Percentiles rank a stretch among this genome's conserved stretches.
Conservation (phyloP, 2,888 invertebrate genomes). For the Coelopa pilipes region DNA sequence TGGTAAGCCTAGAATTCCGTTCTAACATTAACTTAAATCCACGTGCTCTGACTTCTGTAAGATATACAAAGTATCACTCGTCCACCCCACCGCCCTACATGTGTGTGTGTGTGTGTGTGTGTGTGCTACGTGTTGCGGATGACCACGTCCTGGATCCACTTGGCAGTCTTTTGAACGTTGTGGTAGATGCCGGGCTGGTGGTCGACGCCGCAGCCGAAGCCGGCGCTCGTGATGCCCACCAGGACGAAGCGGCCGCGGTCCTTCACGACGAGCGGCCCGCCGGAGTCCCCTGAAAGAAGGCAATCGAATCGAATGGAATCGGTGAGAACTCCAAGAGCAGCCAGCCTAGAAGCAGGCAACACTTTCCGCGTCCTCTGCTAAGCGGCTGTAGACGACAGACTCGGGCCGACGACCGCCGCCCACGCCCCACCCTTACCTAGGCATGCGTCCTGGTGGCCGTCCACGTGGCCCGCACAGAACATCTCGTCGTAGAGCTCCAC, state of each 20-base stretch:
- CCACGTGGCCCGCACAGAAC: conserved; percentile 87
- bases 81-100: neutral
- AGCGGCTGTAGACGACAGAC: conserved; percentile 23
- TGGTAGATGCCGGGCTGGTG: conserved; percentile 90
- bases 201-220: conserved; percentile 87
- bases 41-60: too few relatives aligned
- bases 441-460: conserved; percentile 85
- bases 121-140: conserved; percentile 40
- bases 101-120: neutral
- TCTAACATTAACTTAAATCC: too few relatives aligned
- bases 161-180: conserved; percentile 77
- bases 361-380: conserved; percentile 5
- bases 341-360: conserved; percentile 26
- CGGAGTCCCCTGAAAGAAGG: conserved; percentile 75
- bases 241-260: conserved; percentile 78
- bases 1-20: too few relatives aligned
- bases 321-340: neutral
- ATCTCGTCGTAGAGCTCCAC: conserved; percentile 81
- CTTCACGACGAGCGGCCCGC: conserved; percentile 79
- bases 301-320: too few relatives aligned
- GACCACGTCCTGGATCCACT: conserved; percentile 74
- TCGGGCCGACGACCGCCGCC: conserved; percentile 6
- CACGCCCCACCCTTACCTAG: conserved; percentile 69
- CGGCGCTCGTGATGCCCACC: conserved; percentile 85
- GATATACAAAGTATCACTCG: too few relatives aligned